phyloP scores from a whole-genome alignment of 2,113 vertebrate species.

The Psilopogon haemacephalus region DNA sequence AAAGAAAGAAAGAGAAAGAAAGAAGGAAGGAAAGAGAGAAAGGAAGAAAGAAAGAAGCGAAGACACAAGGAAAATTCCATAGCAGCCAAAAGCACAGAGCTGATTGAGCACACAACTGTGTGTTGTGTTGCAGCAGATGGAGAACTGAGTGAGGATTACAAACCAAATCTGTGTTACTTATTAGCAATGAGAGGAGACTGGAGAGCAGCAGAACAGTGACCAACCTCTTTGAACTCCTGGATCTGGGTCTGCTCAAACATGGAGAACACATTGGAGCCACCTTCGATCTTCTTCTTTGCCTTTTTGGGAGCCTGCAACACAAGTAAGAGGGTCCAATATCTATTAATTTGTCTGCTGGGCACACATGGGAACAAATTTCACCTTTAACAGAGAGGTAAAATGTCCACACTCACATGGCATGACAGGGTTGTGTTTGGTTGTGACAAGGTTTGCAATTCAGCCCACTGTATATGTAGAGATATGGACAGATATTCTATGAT shows the following conservation, averaged over 20 bases:
- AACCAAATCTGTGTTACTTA: conserved; percentile 51
- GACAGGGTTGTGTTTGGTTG: neutral
- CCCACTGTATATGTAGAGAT: neutral
- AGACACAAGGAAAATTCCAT: conserved; percentile 21
- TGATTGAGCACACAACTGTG: conserved; percentile 65
- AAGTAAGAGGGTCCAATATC: neutral
- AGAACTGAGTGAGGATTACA: conserved; percentile 24
- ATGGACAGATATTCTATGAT: no score
- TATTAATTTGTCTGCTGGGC: neutral
- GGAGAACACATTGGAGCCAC: conserved; percentile 88
- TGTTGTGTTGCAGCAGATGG: conserved; percentile 53
- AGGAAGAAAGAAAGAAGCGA: no score
- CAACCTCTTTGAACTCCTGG: conserved; percentile 92
- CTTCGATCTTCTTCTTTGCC: conserved; percentile 84
- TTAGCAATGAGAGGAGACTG: conserved; percentile 6
- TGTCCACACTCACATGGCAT: neutral
- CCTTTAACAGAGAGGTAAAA: neutral
- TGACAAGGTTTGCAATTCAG: neutral
- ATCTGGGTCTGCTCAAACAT: conserved; percentile 94
- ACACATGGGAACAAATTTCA: neutral
- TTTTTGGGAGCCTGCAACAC: conserved; percentile 82
- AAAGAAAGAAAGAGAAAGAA: no score
- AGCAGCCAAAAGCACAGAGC: conserved; percentile 57
- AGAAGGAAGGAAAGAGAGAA: no score
- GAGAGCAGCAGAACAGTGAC: conserved; percentile 8